These are phyloP conservation scores for Simalia tracyae DNA, from an alignment of 2,797 vertebrate genomes.

Conservation along the genomic window DNA sequence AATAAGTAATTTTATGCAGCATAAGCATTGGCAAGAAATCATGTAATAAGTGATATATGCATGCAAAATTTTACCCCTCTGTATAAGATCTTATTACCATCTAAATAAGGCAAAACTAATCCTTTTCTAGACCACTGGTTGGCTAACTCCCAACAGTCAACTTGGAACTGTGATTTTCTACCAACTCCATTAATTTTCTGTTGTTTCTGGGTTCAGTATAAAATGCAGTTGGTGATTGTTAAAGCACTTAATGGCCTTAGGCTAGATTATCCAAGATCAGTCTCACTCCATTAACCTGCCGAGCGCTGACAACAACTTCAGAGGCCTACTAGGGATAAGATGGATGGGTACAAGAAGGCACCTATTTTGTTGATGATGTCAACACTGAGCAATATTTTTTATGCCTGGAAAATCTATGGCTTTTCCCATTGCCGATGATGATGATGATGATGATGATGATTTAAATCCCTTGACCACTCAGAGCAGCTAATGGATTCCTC, in stretches of 20 bases:
- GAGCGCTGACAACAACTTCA: not conserved
- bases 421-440: not conserved
- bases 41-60: not conserved
- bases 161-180: not conserved
- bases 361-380: not conserved
- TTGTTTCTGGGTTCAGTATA: not conserved
- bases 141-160: not conserved
- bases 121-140: not conserved
- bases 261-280: not conserved
- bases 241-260: not conserved
- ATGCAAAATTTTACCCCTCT: not conserved
- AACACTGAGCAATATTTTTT: not conserved
- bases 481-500: not conserved
- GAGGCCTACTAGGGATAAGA: not conserved
- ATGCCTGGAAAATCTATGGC: not conserved
- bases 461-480: not conserved
- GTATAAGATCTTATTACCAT: constrained; percentile 40
- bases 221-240: not conserved
- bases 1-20: too few species aligned
- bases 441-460: not conserved
- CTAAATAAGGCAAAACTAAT: constrained; percentile 45
- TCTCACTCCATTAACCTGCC: not conserved
- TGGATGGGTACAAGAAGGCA: not conserved
- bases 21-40: not conserved
- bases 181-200: not conserved